Evolutionary conservation across 1,140 invertebrate genomes (phyloP).

Genomic region (Fopius arisanus): DNA sequence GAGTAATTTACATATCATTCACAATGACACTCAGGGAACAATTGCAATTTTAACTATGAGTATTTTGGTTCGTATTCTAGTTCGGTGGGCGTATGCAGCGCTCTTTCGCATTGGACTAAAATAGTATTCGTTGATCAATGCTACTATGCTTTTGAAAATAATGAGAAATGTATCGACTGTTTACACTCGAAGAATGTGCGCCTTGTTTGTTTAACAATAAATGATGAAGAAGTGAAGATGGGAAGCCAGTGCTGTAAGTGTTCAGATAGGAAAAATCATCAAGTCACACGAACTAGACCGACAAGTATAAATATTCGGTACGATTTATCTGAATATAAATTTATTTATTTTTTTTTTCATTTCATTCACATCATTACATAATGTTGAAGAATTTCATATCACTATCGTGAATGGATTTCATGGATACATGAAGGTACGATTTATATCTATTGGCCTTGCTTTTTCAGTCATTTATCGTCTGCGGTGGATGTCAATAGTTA

Average conservation of each 20-base stretch:
- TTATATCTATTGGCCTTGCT: neutral
- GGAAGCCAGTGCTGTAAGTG: conserved; percentile 67
- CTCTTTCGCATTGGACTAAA: neutral
- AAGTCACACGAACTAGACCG: conserved; percentile 36
- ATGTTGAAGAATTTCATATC: too few species aligned
- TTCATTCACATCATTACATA: too few species aligned
- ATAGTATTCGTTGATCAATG: neutral
- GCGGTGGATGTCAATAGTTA: neutral
- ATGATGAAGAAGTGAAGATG: conserved; percentile 46
- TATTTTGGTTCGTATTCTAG: neutral
- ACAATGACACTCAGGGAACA: neutral
- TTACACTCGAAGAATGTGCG: neutral
- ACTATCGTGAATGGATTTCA: neutral
- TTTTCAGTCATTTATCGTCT: neutral
- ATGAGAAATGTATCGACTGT: neutral
- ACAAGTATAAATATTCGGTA: conserved; percentile 50
- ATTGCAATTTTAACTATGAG: neutral
- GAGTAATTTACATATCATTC: neutral
- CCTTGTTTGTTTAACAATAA: neutral
- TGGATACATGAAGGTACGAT: neutral
- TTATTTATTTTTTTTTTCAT: neutral
- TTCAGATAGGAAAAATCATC: conserved; percentile 54
- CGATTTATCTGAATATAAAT: conserved; percentile 13
- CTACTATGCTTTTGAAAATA: neutral
- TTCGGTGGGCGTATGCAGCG: neutral